A percentile compares a stretch with the other conserved stretches of the same genome.
These are phyloP conservation scores for Andrena hattorfiana DNA, from an alignment of 2,888 invertebrate species.

Conservation along the genomic window DNA sequence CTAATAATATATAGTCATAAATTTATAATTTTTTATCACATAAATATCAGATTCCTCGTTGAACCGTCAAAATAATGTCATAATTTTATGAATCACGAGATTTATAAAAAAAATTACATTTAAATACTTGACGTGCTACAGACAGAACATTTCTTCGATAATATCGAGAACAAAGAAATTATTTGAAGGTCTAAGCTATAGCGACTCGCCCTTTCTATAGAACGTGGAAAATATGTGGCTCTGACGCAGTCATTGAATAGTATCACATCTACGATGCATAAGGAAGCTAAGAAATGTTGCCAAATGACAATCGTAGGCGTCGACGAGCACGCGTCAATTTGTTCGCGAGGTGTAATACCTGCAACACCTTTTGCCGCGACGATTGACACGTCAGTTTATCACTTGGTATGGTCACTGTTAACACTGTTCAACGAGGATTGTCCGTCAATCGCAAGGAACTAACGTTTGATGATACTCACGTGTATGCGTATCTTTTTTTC, in stretches of 20 bases:
- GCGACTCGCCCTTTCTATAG: background rate
- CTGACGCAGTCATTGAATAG: background rate
- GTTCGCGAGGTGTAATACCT: slow-evolving; percentile 5
- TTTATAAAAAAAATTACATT: too few relatives aligned
- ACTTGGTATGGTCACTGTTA: background rate
- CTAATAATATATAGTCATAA: too few relatives aligned
- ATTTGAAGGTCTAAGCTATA: too few relatives aligned
- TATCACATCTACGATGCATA: background rate
- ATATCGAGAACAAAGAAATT: too few relatives aligned
- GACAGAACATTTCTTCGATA: too few relatives aligned
- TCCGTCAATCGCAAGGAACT: background rate
- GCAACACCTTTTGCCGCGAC: background rate
- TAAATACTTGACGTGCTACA: too few relatives aligned
- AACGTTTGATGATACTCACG: background rate
- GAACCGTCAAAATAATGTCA: too few relatives aligned
- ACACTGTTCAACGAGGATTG: background rate
- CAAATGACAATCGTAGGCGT: slow-evolving; percentile 20
- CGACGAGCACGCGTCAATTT: background rate
- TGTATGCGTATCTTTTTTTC: background rate
- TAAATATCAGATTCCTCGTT: too few relatives aligned
- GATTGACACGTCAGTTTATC: slow-evolving; percentile 10
- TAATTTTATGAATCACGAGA: too few relatives aligned
- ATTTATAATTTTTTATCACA: too few relatives aligned
- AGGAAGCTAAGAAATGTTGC: background rate
- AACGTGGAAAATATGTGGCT: slow-evolving; percentile 3